Base-by-base conservation (phyloP, 2,797 vertebrate species). In the Falco novaeseelandiae region DNA sequence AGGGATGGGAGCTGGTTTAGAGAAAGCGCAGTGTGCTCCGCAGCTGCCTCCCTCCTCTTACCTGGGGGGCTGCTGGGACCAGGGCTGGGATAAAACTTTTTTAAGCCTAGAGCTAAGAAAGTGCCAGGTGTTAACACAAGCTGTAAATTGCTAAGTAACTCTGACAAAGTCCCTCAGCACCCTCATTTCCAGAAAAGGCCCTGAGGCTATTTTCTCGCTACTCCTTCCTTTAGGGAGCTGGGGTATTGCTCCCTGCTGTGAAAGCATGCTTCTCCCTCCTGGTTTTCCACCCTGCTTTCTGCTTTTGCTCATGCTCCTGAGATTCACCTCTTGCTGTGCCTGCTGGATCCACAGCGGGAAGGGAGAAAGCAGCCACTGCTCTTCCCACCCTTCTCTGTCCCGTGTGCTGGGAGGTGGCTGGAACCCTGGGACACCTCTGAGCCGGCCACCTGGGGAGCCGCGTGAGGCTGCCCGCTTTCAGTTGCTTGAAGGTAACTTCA, bases 81-180 rank as follows among this genome's bases (percentile, higher is more conserved):
- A n/a, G 25, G 26, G 22, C 36, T 58, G 86, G 73, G 59, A 70
- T 55, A 79, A 77, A 74, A 81, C 80, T 29, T 57, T 77, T 23
- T 26, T 26, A 65, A 95, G 62, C 67, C 59, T 52, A 48, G 48
- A 93, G 72, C 44, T 82, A 54, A 72, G 70, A 90, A 93, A 79
- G 73, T 3, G 2, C 38, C 40, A 20, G 26, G 40, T 81, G 16
- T 93, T 93, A 88, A 57, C 59, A 27, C 0, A 9, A 87, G 59
- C 51, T 73, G 61, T 63, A 90, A 88, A 92, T 38, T 87, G 66
- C 36, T 8, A 32, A 90, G 48, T 65, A 77, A 62, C 49, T 61
- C 79, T 30, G n/a, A 32, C 17, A 30, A 91, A 84, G 42, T 18
- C 63, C 30, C n/a, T n/a, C 26, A 27, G 40, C 51, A 66, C 14